A percentile compares a stretch with the other conserved stretches of the same genome.
Evolutionary conservation across 2,797 vertebrate genomes (phyloP).

Genomic region (Rhyacichthys aspro): DNA sequence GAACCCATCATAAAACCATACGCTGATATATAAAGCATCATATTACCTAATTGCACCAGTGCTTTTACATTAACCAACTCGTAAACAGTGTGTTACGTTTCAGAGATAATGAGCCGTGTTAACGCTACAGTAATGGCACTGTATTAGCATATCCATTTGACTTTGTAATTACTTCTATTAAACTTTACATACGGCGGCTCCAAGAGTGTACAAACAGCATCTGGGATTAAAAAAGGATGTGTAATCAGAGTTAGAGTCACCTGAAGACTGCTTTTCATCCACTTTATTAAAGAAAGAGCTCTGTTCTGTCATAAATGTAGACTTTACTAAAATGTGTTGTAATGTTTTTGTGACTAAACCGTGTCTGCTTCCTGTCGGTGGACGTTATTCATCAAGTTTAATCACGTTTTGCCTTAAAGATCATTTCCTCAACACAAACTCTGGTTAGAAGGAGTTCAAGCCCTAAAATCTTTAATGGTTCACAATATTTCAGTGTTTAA

Average conservation of each 20-base stretch:
- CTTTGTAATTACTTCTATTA: slow-evolving; percentile 12
- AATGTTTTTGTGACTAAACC: too few relatives aligned
- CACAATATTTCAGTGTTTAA: too few relatives aligned
- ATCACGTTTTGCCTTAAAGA: too few relatives aligned
- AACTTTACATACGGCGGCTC: neutral
- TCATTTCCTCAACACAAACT: too few relatives aligned
- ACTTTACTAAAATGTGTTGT: too few relatives aligned
- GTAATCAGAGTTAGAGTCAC: neutral
- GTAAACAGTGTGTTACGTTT: neutral
- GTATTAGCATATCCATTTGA: slow-evolving; percentile 18
- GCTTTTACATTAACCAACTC: slow-evolving; percentile 2
- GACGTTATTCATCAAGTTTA: too few relatives aligned
- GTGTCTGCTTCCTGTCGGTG: too few relatives aligned
- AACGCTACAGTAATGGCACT: neutral
- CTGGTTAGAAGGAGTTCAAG: too few relatives aligned
- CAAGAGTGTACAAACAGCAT: neutral
- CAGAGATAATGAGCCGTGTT: slow-evolving; percentile 5
- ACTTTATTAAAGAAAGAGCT: neutral
- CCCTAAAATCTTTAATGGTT: too few relatives aligned
- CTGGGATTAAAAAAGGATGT: neutral
- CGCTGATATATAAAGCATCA: neutral
- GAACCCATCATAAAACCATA: neutral
- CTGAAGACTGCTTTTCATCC: neutral
- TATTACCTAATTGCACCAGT: slow-evolving; percentile 2
- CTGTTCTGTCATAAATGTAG: too few relatives aligned